Conservation (phyloP, 2,888 invertebrate species). For the Chesias legatella region DNA sequence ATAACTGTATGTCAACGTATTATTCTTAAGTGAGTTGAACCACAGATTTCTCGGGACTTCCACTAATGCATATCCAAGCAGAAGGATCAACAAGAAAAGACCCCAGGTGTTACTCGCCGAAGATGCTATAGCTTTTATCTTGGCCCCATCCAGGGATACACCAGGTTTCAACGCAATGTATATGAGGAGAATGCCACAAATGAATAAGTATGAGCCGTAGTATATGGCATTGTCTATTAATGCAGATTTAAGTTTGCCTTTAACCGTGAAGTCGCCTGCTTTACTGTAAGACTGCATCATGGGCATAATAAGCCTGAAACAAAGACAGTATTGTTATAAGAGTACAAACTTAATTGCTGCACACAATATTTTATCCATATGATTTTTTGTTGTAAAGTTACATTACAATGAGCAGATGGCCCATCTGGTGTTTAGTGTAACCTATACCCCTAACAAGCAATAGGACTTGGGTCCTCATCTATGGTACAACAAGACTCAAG, state of each 20-base stretch:
- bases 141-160: conserved; percentile 93
- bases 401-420: too few relatives aligned
- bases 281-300: conserved; percentile 99
- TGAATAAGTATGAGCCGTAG: conserved; percentile 97
- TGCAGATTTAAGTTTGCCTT: conserved; percentile 96
- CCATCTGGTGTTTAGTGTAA: too few relatives aligned
- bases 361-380: too few relatives aligned
- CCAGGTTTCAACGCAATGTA: conserved; percentile 95
- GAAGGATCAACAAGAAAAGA: conserved; percentile 93
- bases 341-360: not conserved
- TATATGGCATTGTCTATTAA: conserved; percentile 98
- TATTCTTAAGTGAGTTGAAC: conserved; percentile 93
- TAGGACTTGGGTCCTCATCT: too few relatives aligned
- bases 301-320: conserved; percentile 94
- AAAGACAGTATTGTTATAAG: conserved; percentile 3
- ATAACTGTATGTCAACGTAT: conserved; percentile 91
- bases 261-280: conserved; percentile 97
- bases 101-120: conserved; percentile 99
- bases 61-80: conserved; percentile 96
- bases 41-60: conserved; percentile 96
- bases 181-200: conserved; percentile 95
- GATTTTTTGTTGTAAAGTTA: too few relatives aligned
- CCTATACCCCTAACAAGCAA: too few relatives aligned
- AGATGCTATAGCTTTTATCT: conserved; percentile 97
- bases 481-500: too few relatives aligned